A percentile compares a stretch with the other conserved stretches of the same genome.
Evolutionary conservation across 2,113 vertebrate genomes (phyloP).

Genomic region (Microcebus ravelobensis): DNA sequence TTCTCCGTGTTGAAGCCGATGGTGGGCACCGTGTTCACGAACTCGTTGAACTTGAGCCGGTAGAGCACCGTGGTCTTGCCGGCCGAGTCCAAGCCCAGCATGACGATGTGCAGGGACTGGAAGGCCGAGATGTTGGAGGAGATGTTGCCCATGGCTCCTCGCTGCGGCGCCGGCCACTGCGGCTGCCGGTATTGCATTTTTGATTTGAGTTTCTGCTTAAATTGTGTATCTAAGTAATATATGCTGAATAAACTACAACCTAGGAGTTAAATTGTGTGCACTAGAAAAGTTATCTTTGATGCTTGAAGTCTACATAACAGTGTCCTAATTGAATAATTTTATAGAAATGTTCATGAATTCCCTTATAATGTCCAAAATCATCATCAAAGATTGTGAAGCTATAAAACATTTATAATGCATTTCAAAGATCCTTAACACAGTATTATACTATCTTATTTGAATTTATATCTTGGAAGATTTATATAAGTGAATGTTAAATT

Average conservation of each 20-base stretch:
- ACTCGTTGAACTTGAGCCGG: constrained; percentile 97
- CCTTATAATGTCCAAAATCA: neutral
- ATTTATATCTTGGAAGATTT: neutral
- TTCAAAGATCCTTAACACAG: constrained; percentile 6
- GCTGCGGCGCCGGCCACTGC: constrained; percentile 74
- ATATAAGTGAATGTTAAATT: neutral
- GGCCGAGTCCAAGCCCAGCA: constrained; percentile 97
- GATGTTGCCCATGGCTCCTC: constrained; percentile 94
- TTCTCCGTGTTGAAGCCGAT: constrained; percentile 99
- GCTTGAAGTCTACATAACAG: neutral
- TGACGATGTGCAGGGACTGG: constrained; percentile 98
- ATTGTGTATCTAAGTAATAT: neutral
- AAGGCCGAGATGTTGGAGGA: constrained; percentile 97
- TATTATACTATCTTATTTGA: neutral
- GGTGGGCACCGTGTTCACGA: constrained; percentile 98
- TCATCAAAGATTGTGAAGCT: neutral
- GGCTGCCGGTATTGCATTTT: constrained; percentile 26
- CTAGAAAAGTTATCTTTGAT: neutral
- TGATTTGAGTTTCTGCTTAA: too few species aligned
- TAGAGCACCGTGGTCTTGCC: constrained; percentile 98
- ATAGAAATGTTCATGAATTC: neutral
- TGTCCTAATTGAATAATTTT: neutral
- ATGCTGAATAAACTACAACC: neutral
- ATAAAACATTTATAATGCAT: neutral
- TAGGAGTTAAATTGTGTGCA: neutral